phyloP scores from a whole-genome alignment of 2,113 vertebrate species.

The Tragelaphus imberbis region DNA sequence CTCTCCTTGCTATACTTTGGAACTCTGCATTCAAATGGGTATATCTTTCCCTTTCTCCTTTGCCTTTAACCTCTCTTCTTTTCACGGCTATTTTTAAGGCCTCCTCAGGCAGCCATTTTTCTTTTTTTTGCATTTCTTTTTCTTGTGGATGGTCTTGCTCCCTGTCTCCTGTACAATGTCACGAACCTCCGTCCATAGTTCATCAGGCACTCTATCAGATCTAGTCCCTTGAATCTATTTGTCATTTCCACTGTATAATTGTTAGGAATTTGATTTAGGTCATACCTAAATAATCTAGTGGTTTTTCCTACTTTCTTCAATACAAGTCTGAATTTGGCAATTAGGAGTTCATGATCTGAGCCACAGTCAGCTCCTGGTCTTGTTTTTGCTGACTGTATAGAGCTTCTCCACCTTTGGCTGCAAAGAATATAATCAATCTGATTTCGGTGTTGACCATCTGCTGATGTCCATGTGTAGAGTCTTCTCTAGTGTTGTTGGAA shows the following conservation, averaged over 20 bases:
- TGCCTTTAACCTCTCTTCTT: not conserved
- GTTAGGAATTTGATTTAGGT: not conserved
- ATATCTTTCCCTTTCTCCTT: not conserved
- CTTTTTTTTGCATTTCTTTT: not conserved
- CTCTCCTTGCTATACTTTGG: not conserved
- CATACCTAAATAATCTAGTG: not conserved
- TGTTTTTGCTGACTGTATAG: not conserved
- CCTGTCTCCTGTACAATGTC: not conserved
- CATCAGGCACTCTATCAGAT: not conserved
- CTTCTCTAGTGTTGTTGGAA: not conserved
- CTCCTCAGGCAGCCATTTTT: not conserved
- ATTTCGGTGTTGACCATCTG: not conserved
- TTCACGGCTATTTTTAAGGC: not conserved
- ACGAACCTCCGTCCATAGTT: not conserved
- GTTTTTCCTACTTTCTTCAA: not conserved
- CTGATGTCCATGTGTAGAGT: not conserved
- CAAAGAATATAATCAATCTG: not conserved
- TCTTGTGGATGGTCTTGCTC: not conserved
- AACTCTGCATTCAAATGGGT: not conserved
- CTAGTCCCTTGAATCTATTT: not conserved
- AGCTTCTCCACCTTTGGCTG: not conserved
- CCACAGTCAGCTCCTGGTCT: not conserved
- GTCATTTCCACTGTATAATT: not conserved
- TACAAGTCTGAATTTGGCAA: not conserved
- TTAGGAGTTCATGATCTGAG: not conserved